A percentile compares a stretch with the other conserved stretches of the same genome.
Evolutionary conservation across 2,888 invertebrate species (phyloP).

Genomic region (Clanis bilineata): DNA sequence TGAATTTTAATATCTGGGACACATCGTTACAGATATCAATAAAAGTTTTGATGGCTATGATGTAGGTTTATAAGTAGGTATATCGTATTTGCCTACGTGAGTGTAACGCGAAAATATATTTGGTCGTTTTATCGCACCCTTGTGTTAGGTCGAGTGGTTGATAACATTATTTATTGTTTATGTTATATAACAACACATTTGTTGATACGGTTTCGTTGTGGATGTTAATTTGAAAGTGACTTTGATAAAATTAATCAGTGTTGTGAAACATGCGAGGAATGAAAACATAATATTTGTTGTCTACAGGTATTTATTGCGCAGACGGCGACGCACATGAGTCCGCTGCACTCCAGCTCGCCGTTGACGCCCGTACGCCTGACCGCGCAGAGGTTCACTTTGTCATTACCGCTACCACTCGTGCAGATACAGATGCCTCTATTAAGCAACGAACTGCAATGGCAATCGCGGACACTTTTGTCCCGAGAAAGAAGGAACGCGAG

Average conservation of each 20-base stretch:
- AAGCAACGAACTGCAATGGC: not conserved
- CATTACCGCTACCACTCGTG: not conserved
- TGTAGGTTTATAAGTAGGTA: not conserved
- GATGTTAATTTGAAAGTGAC: slow-evolving; percentile 8
- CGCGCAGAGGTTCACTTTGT: not conserved
- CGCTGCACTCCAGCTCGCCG: not conserved
- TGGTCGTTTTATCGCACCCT: slow-evolving; percentile 7
- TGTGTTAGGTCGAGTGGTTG: slow-evolving; percentile 12
- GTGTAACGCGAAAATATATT: not conserved
- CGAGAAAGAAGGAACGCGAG: not conserved
- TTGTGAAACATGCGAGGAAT: not conserved
- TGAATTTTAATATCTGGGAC: not conserved
- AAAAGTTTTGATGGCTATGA: not conserved
- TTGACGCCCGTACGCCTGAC: not conserved
- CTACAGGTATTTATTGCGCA: slow-evolving; percentile 3
- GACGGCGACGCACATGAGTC: not conserved
- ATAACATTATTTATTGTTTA: slow-evolving; percentile 14
- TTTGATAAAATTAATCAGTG: slow-evolving; percentile 5
- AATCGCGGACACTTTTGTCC: not conserved
- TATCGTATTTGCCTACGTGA: not conserved
- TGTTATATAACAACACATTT: slow-evolving; percentile 6
- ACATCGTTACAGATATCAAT: not conserved
- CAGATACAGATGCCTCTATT: slow-evolving; percentile 2
- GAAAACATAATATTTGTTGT: slow-evolving; percentile 14
- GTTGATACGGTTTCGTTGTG: slow-evolving; percentile 2